Evolutionary conservation across 2,797 vertebrate genomes (phyloP).

Genomic region (Pteropus rufus): DNA sequence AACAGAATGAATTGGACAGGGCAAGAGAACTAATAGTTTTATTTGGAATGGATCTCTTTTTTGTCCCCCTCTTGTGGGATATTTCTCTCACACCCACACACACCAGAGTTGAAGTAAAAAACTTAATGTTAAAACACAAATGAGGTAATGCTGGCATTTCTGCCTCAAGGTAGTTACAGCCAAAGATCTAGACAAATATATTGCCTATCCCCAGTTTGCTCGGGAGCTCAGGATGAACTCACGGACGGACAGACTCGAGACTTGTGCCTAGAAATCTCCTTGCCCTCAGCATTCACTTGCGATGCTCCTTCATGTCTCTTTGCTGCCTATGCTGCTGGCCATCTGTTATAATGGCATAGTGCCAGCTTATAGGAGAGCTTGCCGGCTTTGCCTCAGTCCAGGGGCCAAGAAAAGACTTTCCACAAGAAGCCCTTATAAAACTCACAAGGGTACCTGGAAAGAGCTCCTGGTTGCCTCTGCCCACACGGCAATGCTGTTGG

Average conservation of each 20-base stretch:
- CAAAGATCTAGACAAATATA: not conserved
- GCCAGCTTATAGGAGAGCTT: constrained; percentile 80
- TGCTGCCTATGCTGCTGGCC: constrained; percentile 80
- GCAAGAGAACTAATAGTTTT: not conserved
- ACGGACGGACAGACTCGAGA: constrained; percentile 70
- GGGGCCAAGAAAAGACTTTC: constrained; percentile 75
- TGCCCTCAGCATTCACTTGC: constrained; percentile 75
- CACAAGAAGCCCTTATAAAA: constrained; percentile 65
- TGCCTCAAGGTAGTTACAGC: not conserved
- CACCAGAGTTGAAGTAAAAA: not conserved
- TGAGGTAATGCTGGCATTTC: not conserved
- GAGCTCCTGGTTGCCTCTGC: not conserved
- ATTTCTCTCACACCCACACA: not conserved
- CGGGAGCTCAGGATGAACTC: constrained; percentile 54
- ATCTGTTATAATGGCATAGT: constrained; percentile 82
- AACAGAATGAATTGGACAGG: not conserved
- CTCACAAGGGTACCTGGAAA: constrained; percentile 21
- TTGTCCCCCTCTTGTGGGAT: not conserved
- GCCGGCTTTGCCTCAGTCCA: constrained; percentile 74
- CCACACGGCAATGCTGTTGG: not conserved
- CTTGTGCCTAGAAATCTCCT: constrained; percentile 75
- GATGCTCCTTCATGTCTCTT: constrained; percentile 80
- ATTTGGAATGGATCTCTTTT: not conserved
- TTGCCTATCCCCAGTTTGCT: not conserved
- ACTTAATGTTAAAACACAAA: not conserved